Evolutionary conservation across 2,113 vertebrate species (phyloP).

Genomic region (Pithys albifrons): DNA sequence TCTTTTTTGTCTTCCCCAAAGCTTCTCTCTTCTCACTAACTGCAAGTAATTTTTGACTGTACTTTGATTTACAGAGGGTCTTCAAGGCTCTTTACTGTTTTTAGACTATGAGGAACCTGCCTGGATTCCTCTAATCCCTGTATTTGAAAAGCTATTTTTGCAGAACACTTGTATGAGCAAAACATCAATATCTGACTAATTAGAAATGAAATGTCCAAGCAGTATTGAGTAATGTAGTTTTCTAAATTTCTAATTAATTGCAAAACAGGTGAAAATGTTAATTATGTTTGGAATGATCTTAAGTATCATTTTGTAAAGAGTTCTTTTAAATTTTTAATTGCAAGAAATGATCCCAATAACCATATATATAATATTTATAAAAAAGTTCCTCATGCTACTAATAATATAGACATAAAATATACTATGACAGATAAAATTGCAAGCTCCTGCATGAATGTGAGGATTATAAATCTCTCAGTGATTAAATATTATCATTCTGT

Average conservation of each 20-base stretch:
- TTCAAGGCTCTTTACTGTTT: not conserved
- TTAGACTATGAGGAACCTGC: not conserved
- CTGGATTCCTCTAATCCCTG: not conserved
- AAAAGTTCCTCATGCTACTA: not conserved
- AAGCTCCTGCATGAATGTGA: not conserved
- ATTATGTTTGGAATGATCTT: slow-evolving; percentile 51
- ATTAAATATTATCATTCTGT: not conserved
- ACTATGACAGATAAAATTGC: not conserved
- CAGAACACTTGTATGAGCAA: not conserved
- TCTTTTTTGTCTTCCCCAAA: not conserved
- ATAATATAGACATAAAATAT: not conserved
- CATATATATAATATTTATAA: slow-evolving; percentile 3
- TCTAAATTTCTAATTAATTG: slow-evolving; percentile 68
- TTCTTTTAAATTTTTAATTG: slow-evolving; percentile 38
- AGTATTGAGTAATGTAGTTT: slow-evolving; percentile 45
- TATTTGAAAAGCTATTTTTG: not conserved
- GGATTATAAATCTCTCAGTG: not conserved
- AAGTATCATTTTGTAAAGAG: slow-evolving; percentile 29
- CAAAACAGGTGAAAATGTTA: slow-evolving; percentile 53
- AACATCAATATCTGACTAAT: slow-evolving; percentile 51
- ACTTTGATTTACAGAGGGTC: not conserved
- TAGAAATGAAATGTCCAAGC: slow-evolving; percentile 43
- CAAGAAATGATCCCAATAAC: slow-evolving; percentile 30
- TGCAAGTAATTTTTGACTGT: not conserved
- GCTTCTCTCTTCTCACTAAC: not conserved